These are phyloP conservation scores for Drosophila kanekoi DNA, from an alignment of 2,888 invertebrate species.

Conservation along the genomic window DNA sequence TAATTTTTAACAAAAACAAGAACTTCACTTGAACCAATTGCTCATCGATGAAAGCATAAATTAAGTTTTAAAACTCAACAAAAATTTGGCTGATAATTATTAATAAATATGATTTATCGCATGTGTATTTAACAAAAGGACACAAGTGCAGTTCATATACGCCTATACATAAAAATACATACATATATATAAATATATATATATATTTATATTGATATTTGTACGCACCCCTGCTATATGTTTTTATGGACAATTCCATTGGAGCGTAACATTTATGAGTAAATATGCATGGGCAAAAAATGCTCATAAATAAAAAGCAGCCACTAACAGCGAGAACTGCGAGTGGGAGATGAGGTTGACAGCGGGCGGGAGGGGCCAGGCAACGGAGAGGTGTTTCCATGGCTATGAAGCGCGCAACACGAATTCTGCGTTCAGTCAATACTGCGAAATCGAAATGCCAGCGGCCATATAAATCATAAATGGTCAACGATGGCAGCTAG, in stretches of 20 bases:
- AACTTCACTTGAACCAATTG: too few species aligned
- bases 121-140: too few species aligned
- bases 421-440: slow-evolving; percentile 44
- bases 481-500: slow-evolving; percentile 16
- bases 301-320: slow-evolving; percentile 26
- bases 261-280: slow-evolving; percentile 39
- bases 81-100: too few species aligned
- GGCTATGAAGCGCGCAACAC: slow-evolving; percentile 4
- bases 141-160: too few species aligned
- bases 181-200: neutral
- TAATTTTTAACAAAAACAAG: too few species aligned
- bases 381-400: neutral
- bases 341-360: neutral
- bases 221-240: neutral
- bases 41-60: too few species aligned
- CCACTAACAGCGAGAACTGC: neutral
- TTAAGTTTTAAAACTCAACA: too few species aligned
- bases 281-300: slow-evolving; percentile 24
- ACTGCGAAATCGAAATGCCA: slow-evolving; percentile 36
- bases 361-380: too few species aligned
- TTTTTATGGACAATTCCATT: slow-evolving; percentile 11
- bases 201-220: neutral
- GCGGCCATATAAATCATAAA: slow-evolving; percentile 45
- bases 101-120: too few species aligned
- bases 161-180: too few species aligned